phyloP scores from a whole-genome alignment of 2,113 vertebrate species.

The Glareola pratincola region DNA sequence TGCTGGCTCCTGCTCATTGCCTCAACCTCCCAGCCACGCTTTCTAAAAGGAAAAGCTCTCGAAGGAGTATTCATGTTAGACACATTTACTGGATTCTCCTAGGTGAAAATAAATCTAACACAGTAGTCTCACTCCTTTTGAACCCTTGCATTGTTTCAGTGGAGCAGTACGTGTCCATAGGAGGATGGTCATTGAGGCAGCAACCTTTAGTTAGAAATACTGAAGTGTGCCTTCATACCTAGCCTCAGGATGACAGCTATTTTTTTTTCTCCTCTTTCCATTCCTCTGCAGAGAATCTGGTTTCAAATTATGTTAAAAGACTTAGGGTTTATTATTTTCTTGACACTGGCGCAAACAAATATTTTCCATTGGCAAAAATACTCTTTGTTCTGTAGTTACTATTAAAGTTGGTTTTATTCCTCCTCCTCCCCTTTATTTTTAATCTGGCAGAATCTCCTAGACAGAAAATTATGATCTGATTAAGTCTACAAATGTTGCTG shows the following conservation, averaged over 20 bases:
- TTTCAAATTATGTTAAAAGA: constrained; percentile 14
- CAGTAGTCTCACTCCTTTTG: neutral
- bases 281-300: neutral
- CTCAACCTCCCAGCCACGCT: neutral
- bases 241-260: neutral
- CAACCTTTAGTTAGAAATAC: neutral
- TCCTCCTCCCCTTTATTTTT: neutral
- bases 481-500: neutral
- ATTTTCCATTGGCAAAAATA: constrained; percentile 3
- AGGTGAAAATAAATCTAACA: neutral
- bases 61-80: neutral
- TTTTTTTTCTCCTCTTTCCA: neutral
- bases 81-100: neutral
- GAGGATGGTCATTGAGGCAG: neutral
- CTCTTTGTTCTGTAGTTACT: neutral
- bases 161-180: neutral
- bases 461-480: neutral
- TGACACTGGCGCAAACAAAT: neutral
- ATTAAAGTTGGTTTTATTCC: neutral
- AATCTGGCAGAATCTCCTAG: neutral
- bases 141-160: neutral
- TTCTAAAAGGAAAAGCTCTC: neutral
- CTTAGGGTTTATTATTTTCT: neutral
- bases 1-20: neutral
- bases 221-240: neutral